phyloP scores from a whole-genome alignment of 35 echinoderm and acorn worm genomes.

The Apostichopus californicus region DNA sequence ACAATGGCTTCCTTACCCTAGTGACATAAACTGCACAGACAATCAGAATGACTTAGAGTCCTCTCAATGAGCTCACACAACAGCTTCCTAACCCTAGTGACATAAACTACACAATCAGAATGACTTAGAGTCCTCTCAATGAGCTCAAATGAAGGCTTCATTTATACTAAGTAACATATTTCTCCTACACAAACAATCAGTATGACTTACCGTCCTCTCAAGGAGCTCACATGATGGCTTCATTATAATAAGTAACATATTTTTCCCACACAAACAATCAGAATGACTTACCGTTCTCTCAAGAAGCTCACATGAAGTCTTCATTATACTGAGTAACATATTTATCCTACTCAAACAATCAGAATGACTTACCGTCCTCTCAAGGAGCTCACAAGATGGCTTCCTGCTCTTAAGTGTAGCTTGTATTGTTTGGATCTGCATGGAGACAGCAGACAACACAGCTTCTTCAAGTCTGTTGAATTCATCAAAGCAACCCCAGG shows the following conservation, averaged over 20 bases:
- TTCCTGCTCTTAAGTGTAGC: conserved; percentile 95
- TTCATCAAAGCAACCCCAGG: conserved; percentile 99
- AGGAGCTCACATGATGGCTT: conserved; percentile 82
- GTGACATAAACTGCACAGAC: too few species aligned
- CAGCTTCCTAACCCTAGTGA: too few species aligned
- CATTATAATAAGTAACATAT: too few species aligned
- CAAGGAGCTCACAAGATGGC: conserved; percentile 82
- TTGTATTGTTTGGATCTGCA: conserved; percentile 99
- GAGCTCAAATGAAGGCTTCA: too few species aligned
- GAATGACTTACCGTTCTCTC: neutral
- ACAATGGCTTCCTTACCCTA: too few species aligned
- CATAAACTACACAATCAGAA: too few species aligned
- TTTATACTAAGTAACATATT: too few species aligned
- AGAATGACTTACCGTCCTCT: conserved; percentile 52
- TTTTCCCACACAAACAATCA: conserved; percentile 41
- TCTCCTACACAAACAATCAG: neutral
- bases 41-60: too few species aligned
- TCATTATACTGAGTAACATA: too few species aligned
- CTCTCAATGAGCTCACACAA: too few species aligned
- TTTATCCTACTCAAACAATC: neutral
- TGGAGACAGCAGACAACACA: conserved; percentile 99
- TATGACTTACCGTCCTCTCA: conserved; percentile 55
- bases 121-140: too few species aligned
- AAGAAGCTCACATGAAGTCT: too few species aligned
- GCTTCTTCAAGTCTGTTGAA: conserved; percentile 98